Evolutionary conservation across 2,113 vertebrate genomes (phyloP), one percentile per base, ranked within the genome.

Genomic region (Melanotaenia duboulayi): DNA sequence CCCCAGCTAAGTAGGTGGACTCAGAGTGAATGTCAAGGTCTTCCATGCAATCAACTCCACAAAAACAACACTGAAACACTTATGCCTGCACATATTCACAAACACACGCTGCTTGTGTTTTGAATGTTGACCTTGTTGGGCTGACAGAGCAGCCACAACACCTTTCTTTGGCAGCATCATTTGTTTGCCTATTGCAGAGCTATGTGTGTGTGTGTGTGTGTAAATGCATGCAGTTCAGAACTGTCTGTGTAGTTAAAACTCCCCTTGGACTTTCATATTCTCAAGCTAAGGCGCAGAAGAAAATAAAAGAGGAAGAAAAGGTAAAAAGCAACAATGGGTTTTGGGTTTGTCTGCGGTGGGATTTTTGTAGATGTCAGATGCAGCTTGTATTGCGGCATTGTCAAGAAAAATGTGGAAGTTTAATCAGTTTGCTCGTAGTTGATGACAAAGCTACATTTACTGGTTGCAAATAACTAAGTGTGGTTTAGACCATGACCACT

Each of bases 91-190:
- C 32, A 35, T 7, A 35, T 7, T 5, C 65, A 73, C 55, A 74
- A 61, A 67, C 44, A 44, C 73, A 59, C 60, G 57, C 61, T 13
- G 64, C 56, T 57, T 39, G 37, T 59, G 73, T 75, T 85, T 63
- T 76, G 32, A 81, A 67, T 52, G 65, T 25, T 87, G 79, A 91
- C 92, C 92, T 93, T 92, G 90, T 84, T 82, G 78, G 51, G 68
- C 55, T 77, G 76, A 82, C 78, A 77, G 68, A 78, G 84, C 87
- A 74, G 71, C 76, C 58, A 57, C 85, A 80, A 80, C 86, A 87
- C 82, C 87, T 86, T 71, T 52, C 69, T 78, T 59, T 90, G 91
- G 84, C 85, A 85, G 80, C 82, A 80, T 85, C 86, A 90, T 91
- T 78, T 81, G 87, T 91, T 90, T 81, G 67, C 60, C 84, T 46